Percentiles rank a stretch among this genome's conserved stretches.
These are phyloP conservation scores for Percopsis omiscomaycus DNA, from an alignment of 2,797 vertebrate genomes.

Conservation along the genomic window DNA sequence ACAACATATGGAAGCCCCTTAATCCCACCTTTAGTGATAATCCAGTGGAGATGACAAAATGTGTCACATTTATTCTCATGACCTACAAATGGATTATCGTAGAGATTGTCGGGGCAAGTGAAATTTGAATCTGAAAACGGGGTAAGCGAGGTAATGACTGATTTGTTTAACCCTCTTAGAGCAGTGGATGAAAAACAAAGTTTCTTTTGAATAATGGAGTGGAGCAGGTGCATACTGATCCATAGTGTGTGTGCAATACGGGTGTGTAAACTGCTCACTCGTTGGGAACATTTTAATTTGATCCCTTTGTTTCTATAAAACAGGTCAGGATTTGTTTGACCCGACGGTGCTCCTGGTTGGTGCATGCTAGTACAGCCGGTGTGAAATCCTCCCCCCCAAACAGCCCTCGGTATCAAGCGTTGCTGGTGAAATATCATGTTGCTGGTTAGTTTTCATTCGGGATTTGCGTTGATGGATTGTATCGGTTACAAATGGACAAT, in stretches of 20 bases:
- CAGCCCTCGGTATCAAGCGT: too few species aligned
- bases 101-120: too few species aligned
- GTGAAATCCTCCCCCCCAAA: too few species aligned
- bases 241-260: slow-evolving; percentile 41
- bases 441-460: slow-evolving; percentile 9
- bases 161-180: not conserved
- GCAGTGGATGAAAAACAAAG: not conserved
- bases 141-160: not conserved
- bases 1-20: too few species aligned
- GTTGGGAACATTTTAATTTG: slow-evolving; percentile 77
- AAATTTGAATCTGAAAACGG: too few species aligned
- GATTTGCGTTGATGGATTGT: slow-evolving; percentile 3
- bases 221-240: slow-evolving; percentile 62
- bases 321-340: slow-evolving; percentile 68
- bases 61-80: not conserved
- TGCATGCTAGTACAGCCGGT: slow-evolving; percentile 20
- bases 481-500: not conserved
- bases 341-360: slow-evolving; percentile 51
- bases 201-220: slow-evolving; percentile 9
- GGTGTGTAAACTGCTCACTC: slow-evolving; percentile 68
- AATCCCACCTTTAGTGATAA: too few species aligned
- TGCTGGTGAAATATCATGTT: too few species aligned
- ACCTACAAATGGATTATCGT: not conserved
- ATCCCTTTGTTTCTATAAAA: slow-evolving; percentile 72
- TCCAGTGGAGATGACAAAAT: too few species aligned